phyloP scores from a whole-genome alignment of 1,140 invertebrate species.

The Sipha flava region DNA sequence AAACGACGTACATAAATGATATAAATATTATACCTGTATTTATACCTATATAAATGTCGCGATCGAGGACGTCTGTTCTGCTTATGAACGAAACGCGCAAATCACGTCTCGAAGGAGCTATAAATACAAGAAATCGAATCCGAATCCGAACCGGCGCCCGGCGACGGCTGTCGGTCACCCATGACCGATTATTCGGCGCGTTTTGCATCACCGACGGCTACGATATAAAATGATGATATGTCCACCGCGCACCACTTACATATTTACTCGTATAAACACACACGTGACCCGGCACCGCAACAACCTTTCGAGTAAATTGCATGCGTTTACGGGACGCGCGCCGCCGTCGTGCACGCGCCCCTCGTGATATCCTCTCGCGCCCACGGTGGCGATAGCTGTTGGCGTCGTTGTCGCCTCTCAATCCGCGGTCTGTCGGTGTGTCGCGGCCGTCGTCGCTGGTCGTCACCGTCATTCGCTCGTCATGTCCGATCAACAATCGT shows the following conservation, averaged over 20 bases:
- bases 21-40: no score
- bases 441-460: not conserved
- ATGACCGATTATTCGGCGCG: not conserved
- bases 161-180: not conserved
- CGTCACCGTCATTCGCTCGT: not conserved
- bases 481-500: constrained; percentile 9
- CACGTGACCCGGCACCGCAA: not conserved
- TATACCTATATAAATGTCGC: not conserved
- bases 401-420: not conserved
- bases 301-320: not conserved
- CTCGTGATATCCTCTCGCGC: constrained; percentile 5
- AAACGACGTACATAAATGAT: no score
- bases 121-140: not conserved
- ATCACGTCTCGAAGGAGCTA: not conserved
- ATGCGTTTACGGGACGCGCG: not conserved
- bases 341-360: constrained; percentile 1
- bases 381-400: not conserved
- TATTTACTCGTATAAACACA: not conserved
- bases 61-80: not conserved
- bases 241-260: not conserved
- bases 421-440: not conserved
- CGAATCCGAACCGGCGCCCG: not conserved
- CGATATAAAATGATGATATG: not conserved
- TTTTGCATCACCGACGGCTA: no score
- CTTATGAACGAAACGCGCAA: not conserved